These are phyloP conservation scores for Corythaixoides concolor DNA, from an alignment of 2,113 vertebrate genomes.

Conservation along the genomic window DNA sequence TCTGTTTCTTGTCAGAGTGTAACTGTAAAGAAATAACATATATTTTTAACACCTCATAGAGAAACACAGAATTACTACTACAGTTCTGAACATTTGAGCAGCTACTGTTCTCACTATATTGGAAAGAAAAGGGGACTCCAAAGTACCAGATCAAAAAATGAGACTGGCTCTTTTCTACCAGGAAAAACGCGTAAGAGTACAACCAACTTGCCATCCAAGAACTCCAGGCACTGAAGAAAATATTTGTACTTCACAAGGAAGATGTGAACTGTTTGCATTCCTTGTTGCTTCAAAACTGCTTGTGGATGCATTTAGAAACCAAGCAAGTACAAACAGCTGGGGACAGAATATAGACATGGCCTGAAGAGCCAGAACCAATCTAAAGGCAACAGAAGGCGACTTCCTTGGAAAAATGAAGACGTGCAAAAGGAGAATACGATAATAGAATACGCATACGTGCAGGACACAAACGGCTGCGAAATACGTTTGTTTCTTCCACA, in stretches of 20 bases:
- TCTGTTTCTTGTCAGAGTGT: conserved; percentile 98
- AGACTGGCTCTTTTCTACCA: background rate
- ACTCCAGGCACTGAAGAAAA: background rate
- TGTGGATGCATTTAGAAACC: background rate
- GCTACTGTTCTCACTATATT: background rate
- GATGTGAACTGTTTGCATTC: background rate
- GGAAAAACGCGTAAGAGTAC: background rate
- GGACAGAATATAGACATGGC: background rate
- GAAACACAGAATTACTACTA: background rate
- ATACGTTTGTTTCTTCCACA: background rate
- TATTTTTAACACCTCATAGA: background rate
- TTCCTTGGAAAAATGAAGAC: background rate
- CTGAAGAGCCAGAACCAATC: background rate
- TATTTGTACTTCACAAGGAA: background rate
- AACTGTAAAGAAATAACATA: conserved; percentile 74
- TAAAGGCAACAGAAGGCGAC: background rate
- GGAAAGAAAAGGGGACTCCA: background rate
- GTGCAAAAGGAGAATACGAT: background rate
- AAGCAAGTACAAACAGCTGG: background rate
- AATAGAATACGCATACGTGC: background rate
- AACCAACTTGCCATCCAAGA: background rate
- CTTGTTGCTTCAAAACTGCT: background rate
- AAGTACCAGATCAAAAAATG: background rate
- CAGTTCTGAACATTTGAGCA: background rate
- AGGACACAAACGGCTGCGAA: background rate